Base-by-base conservation (phyloP, 2,797 vertebrate genomes). In the Phaenicophaeus curvirostris region DNA sequence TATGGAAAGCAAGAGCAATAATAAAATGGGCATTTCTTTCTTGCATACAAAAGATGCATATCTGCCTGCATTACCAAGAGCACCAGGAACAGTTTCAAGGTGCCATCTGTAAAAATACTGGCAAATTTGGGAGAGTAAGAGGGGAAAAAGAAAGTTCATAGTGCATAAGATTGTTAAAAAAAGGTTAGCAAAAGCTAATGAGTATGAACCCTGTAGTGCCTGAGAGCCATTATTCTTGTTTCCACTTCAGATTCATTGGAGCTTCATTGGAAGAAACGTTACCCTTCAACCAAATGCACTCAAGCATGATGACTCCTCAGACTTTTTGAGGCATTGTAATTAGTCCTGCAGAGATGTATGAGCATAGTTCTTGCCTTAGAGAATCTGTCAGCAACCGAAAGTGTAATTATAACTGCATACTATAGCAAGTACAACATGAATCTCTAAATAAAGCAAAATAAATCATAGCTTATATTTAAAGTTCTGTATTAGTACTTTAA, bases 401-500 rank as follows among this genome's bases (percentile, higher is more conserved):
- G 13, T 55, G 8, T 68, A 66, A 53, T 85, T 74, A 31, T 33
- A 61, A 42, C 11, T 53, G 21, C 25, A 11, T 66, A 18, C 16
- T 53, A 21, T 24, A 78, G 59, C 28, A 89, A 73, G 41, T 71
- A 39, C 24, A 11, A 67, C 76, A 53, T n/a, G 50, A 78, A 37
- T 66, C 25, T 66, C 30, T 65, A 42, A 20, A 51, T 87, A 57
- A 85, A 90, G 37, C 18, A 55, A 68, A 89, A 67, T 65, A 41
- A 18, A 10, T 0, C 0, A 37, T n/a, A 66, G 35, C 46, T 84
- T 0, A 0, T 74, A 11, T 51, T 92, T 90, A 68, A 59, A 62
- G n/a, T 85, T 87, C 3, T 63, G 28, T 37, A 72, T 73, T 73
- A 39, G 10, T 46, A 14, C 41, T 72, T 73, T 73, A 39, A 10